phyloP scores from a whole-genome alignment of 2,888 invertebrate species.

The Ferrisia virgata region DNA sequence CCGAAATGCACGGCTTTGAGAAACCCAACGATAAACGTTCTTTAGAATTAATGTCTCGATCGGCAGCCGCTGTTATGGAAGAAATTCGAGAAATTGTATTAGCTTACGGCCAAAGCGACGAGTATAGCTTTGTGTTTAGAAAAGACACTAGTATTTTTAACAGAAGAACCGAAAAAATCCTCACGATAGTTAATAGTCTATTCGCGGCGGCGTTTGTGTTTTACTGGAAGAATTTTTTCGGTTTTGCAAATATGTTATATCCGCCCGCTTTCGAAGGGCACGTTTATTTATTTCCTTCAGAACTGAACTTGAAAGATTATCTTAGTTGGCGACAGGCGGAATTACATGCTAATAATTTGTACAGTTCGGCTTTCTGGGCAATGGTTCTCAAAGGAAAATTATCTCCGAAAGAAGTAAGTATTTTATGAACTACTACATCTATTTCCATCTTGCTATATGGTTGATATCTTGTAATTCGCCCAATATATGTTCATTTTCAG shows the following conservation, averaged over 20 bases:
- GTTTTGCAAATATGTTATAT: conserved; percentile 65
- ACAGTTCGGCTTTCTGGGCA: conserved; percentile 95
- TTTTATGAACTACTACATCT: not conserved
- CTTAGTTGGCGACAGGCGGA: conserved; percentile 91
- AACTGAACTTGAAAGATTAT: conserved; percentile 82
- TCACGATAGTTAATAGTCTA: conserved; percentile 81
- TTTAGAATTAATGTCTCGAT: conserved; percentile 80
- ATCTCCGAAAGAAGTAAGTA: conserved; percentile 65
- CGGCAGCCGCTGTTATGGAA: conserved; percentile 77
- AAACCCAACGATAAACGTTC: conserved; percentile 84
- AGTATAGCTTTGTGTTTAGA: conserved; percentile 87
- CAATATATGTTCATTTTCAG: conserved; percentile 54
- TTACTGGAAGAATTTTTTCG: conserved; percentile 81
- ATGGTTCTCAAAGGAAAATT: conserved; percentile 74
- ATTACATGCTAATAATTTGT: conserved; percentile 94
- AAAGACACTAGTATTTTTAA: conserved; percentile 76
- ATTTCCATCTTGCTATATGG: not conserved
- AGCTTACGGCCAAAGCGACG: conserved; percentile 94
- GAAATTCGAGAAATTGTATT: conserved; percentile 80
- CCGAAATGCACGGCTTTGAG: conserved; percentile 71
- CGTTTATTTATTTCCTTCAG: conserved; percentile 81
- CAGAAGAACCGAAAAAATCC: conserved; percentile 76
- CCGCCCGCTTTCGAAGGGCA: conserved; percentile 94
- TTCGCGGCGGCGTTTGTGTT: conserved; percentile 86
- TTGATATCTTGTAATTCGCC: not conserved